Percentiles rank a stretch among this genome's conserved stretches.
Conservation (phyloP, 2,888 invertebrate species). For the Catocala nupta region DNA sequence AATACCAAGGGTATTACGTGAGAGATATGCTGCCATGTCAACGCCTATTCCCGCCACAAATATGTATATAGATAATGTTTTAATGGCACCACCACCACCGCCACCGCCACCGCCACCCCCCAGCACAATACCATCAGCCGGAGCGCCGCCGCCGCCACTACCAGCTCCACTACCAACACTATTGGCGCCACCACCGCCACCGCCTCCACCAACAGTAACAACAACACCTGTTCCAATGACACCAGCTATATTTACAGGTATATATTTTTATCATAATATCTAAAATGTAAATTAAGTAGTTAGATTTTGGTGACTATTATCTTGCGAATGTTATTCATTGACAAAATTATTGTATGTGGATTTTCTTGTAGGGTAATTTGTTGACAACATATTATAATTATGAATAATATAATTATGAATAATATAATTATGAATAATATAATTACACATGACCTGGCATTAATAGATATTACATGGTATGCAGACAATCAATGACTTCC, state of each 20-base stretch:
- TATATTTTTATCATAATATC: too few relatives aligned
- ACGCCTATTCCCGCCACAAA: slow-evolving; percentile 25
- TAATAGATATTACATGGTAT: too few relatives aligned
- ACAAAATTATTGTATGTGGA: too few relatives aligned
- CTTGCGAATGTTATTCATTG: too few relatives aligned
- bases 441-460: too few relatives aligned
- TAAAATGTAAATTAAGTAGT: background rate
- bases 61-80: slow-evolving; percentile 34
- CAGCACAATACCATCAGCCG: slow-evolving; percentile 21
- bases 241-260: slow-evolving; percentile 56
- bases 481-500: too few relatives aligned
- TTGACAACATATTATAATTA: too few relatives aligned
- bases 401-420: too few relatives aligned
- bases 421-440: too few relatives aligned
- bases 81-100: slow-evolving; percentile 28
- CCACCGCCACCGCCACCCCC: slow-evolving; percentile 61
- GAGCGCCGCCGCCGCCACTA: slow-evolving; percentile 37
- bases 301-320: too few relatives aligned
- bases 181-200: slow-evolving; percentile 50
- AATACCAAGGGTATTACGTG: slow-evolving; percentile 68
- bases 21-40: slow-evolving; percentile 68
- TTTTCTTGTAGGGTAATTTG: too few relatives aligned
- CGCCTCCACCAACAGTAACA: slow-evolving; percentile 52
- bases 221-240: slow-evolving; percentile 44
- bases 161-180: slow-evolving; percentile 37